phyloP scores from a whole-genome alignment of 1,140 invertebrate genomes.

The Pomacea maculata region DNA sequence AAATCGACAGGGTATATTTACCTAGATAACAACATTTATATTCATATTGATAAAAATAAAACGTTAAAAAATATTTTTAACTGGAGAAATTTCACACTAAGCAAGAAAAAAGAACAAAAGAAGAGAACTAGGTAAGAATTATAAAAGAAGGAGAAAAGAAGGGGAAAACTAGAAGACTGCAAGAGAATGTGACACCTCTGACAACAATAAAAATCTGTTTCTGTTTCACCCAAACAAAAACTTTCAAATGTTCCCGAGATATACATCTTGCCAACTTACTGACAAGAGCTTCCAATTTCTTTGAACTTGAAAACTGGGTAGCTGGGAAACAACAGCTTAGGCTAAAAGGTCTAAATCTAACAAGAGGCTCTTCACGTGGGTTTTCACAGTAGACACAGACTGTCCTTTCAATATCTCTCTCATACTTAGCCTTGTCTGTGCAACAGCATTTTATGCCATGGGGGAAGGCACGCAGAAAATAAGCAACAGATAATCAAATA shows the following conservation, averaged over 20 bases:
- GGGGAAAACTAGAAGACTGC: too few relatives aligned
- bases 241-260: background rate
- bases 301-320: slow-evolving; percentile 28
- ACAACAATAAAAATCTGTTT: background rate
- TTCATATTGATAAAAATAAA: too few relatives aligned
- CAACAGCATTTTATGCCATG: slow-evolving; percentile 21
- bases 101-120: too few relatives aligned
- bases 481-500: background rate
- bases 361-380: slow-evolving; percentile 21
- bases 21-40: too few relatives aligned
- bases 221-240: background rate
- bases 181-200: too few relatives aligned
- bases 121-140: too few relatives aligned
- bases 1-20: too few relatives aligned
- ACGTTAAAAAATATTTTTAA: too few relatives aligned
- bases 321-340: slow-evolving; percentile 33
- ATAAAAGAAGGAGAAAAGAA: too few relatives aligned
- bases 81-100: too few relatives aligned
- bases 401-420: slow-evolving; percentile 20
- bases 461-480: slow-evolving; percentile 5
- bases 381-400: slow-evolving; percentile 33
- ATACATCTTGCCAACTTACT: slow-evolving; percentile 25
- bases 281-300: slow-evolving; percentile 40
- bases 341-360: slow-evolving; percentile 27
- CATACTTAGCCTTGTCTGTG: slow-evolving; percentile 31